Evolutionary conservation across 2,113 vertebrate genomes (phyloP), one percentile per base, ranked within the genome.

Genomic region (Myocastor coypus): DNA sequence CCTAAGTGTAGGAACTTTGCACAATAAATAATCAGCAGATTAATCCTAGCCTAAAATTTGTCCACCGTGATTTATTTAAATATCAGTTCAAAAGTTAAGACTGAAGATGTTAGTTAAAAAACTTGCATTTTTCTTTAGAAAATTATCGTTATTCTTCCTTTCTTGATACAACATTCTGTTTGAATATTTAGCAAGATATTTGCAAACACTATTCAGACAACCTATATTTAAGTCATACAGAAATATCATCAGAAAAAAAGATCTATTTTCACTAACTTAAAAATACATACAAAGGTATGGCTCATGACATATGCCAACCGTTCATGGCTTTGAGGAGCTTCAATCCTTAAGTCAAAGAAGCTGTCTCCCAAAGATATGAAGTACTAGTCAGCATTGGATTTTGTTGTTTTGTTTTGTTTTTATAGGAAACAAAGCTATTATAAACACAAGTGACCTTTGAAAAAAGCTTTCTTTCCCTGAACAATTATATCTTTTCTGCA

Each of bases 161-260:
- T 59, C 40, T 28, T 77, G 37, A 10, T 71, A 52, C 32, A 75
- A 59, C 20, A 77, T 93, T 82, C 34, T 64, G 20, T 93, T 73
- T 46, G 46, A 30, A 77, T 52, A 34, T 83, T 83, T 52, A 90
- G 42, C 17, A 40, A 95, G 26, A 84, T 68, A 30, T 69, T 50
- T 81, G 7, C 8, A 85, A 96, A 87, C 42, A 57, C 52, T 87
- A 77, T 63, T 83, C 34, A 95, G 83, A 69, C 24, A 95, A n/a
- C 13, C 1, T 52, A 89, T 20, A 87, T 66, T 46, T 63, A 83
- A 87, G 20, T 13, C 26, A 90, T 16, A 40, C 40, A 71, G 57
- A 89, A 57, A 95, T 83, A 50, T n/a, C 52, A 87, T 64, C 34
- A 13, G 37, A 75, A 92, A 92, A 9, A 78, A 46, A 4, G 3